phyloP scores from a whole-genome alignment of 2,888 invertebrate species.

The Heliconius erato region DNA sequence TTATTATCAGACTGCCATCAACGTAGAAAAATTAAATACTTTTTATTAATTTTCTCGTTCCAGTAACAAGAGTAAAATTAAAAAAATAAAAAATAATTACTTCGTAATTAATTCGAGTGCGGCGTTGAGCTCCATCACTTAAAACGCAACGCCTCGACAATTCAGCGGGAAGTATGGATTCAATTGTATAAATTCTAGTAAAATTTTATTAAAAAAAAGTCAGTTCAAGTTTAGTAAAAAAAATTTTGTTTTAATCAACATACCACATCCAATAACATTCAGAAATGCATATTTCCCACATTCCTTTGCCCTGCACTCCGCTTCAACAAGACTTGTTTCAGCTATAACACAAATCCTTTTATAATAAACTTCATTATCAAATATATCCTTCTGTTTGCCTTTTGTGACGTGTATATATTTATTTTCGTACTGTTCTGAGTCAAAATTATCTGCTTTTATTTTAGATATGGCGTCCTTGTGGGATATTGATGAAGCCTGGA shows the following conservation, averaged over 20 bases:
- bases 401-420: conserved; percentile 51
- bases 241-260: conserved; percentile 48
- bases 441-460: conserved; percentile 20
- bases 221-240: neutral
- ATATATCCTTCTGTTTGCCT: conserved; percentile 45
- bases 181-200: too few species aligned
- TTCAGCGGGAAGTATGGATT: too few species aligned
- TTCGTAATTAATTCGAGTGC: too few species aligned
- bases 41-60: too few species aligned
- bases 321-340: conserved; percentile 86
- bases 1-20: too few species aligned
- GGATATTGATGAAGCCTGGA: conserved; percentile 19
- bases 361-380: conserved; percentile 63
- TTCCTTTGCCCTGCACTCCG: conserved; percentile 80
- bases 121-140: too few species aligned
- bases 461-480: conserved; percentile 5
- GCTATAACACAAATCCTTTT: conserved; percentile 82
- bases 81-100: too few species aligned
- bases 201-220: too few species aligned
- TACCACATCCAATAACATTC: conserved; percentile 87
- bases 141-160: too few species aligned
- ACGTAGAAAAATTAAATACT: too few species aligned
- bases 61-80: too few species aligned
- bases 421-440: conserved; percentile 53
- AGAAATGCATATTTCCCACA: conserved; percentile 83